phyloP scores from a whole-genome alignment of 2,888 invertebrate species.

The Mythimna ferrago region DNA sequence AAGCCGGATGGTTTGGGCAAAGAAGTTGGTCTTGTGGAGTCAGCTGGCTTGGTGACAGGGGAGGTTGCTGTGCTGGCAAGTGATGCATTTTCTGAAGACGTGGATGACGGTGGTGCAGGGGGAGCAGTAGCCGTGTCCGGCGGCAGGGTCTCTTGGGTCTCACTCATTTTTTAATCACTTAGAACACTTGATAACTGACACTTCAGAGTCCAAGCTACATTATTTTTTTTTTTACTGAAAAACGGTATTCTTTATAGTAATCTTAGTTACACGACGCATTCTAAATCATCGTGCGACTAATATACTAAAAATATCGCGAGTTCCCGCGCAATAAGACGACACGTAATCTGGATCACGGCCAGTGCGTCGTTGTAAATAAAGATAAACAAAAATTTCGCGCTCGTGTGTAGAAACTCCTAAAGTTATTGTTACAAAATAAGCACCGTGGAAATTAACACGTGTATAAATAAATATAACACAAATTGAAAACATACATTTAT shows the following conservation, averaged over 20 bases:
- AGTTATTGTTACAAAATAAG: conserved; percentile 42
- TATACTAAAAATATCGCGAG: conserved; percentile 88
- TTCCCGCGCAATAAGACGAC: conserved; percentile 89
- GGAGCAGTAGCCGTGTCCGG: conserved; percentile 70
- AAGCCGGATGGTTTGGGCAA: conserved; percentile 91
- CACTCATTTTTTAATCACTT: conserved; percentile 84
- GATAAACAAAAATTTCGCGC: conserved; percentile 67
- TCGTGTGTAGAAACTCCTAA: conserved; percentile 45
- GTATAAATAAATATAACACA: conserved; percentile 48
- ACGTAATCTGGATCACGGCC: conserved; percentile 90
- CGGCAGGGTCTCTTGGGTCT: conserved; percentile 75
- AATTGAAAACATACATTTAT: conserved; percentile 40
- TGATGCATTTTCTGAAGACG: conserved; percentile 81
- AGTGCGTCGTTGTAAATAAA: conserved; percentile 81
- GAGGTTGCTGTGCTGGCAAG: conserved; percentile 78
- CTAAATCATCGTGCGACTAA: conserved; percentile 79
- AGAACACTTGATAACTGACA: conserved; percentile 67
- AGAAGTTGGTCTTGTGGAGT: conserved; percentile 80
- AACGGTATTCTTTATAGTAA: conserved; percentile 67
- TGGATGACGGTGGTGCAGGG: conserved; percentile 76
- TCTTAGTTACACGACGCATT: conserved; percentile 74
- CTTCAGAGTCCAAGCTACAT: conserved; percentile 62
- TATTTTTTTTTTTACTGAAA: conserved; percentile 67
- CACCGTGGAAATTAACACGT: conserved; percentile 48
- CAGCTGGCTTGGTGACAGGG: conserved; percentile 74